phyloP scores from a whole-genome alignment of 1,140 invertebrate species.

The Apocrypta bakeri region DNA sequence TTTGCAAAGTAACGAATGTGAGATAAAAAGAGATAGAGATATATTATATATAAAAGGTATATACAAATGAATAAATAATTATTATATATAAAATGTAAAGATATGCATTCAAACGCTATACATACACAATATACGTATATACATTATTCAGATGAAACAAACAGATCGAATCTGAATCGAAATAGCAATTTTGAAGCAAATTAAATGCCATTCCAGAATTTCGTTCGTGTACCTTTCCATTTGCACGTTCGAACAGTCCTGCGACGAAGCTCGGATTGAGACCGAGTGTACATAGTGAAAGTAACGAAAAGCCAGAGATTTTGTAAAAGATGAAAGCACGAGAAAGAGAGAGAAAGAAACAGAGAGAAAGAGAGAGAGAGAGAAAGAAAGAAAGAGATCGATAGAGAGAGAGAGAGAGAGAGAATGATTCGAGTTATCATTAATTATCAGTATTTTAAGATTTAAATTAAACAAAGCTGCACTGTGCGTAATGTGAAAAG shows the following conservation, averaged over 20 bases:
- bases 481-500: conserved; percentile 33
- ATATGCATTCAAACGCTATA: conserved; percentile 55
- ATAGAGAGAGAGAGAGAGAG: too few relatives aligned
- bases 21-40: conserved; percentile 54
- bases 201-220: conserved; percentile 62
- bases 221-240: conserved; percentile 50
- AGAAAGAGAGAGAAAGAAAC: too few relatives aligned
- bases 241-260: conserved; percentile 47
- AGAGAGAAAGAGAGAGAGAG: too few relatives aligned
- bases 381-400: too few relatives aligned
- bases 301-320: conserved; percentile 47
- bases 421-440: conserved; percentile 42
- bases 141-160: conserved; percentile 56
- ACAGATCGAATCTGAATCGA: conserved; percentile 55
- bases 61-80: conserved; percentile 59
- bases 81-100: conserved; percentile 61
- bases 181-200: conserved; percentile 56
- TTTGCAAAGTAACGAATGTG: conserved; percentile 67
- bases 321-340: conserved; percentile 42
- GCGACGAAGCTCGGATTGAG: conserved; percentile 40
- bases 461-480: conserved; percentile 43
- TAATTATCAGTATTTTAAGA: conserved; percentile 58
- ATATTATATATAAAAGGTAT: conserved; percentile 54
- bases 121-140: conserved; percentile 60
- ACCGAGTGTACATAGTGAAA: conserved; percentile 48